Percentiles rank a stretch among this genome's conserved stretches.
phyloP scores from a whole-genome alignment of 2,113 vertebrate genomes.

The Corythaeola cristata region DNA sequence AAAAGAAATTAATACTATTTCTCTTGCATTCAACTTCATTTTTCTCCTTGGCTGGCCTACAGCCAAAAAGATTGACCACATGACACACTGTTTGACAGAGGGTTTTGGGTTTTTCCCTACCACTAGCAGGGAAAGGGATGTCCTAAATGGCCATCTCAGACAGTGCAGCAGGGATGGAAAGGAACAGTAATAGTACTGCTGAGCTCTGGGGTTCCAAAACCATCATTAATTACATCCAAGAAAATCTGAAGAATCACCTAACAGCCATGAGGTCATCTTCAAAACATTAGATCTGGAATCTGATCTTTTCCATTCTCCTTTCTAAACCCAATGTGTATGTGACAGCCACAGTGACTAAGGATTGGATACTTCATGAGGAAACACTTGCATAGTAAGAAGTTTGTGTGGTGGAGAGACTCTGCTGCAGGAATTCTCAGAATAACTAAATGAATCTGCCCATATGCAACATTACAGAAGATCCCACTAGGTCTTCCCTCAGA shows the following conservation, averaged over 20 bases:
- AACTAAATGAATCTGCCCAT: not conserved
- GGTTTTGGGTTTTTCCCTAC: not conserved
- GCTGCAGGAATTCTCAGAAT: not conserved
- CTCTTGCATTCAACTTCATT: not conserved
- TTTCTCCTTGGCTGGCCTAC: not conserved
- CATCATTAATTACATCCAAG: not conserved
- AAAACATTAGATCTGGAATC: not conserved
- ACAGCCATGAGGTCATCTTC: not conserved
- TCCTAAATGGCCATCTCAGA: not conserved
- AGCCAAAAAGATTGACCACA: not conserved
- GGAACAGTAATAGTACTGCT: not conserved
- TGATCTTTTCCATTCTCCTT: not conserved
- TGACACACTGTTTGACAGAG: not conserved
- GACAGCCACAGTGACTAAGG: not conserved
- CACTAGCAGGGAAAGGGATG: not conserved
- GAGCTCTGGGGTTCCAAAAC: not conserved
- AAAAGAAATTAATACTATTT: not conserved
- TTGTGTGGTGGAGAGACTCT: not conserved
- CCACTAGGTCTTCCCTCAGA: not conserved
- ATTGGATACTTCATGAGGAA: not conserved
- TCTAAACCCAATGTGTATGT: not conserved
- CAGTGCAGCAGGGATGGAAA: not conserved
- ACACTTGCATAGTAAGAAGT: not conserved
- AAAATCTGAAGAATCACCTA: not conserved
- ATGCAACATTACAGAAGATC: not conserved